phyloP scores from a whole-genome alignment of 2,113 vertebrate species.

The Smithornis capensis region DNA sequence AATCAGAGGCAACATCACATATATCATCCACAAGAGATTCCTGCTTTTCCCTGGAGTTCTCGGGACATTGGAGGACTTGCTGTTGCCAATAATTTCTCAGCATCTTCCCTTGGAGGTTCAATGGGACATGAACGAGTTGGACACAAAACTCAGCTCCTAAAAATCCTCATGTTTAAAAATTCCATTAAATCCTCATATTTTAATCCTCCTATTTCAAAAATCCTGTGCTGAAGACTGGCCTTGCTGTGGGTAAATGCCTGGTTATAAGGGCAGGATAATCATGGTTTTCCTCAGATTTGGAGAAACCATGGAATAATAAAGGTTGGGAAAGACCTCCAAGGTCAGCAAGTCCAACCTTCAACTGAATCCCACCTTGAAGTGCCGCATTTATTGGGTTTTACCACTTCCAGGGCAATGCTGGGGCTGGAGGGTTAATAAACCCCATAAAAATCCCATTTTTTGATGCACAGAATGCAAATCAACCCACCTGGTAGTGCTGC shows the following conservation, averaged over 20 bases:
- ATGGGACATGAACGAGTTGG: fast-evolving
- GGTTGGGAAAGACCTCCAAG: neutral
- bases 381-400: neutral
- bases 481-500: neutral
- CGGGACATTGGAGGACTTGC: neutral
- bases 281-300: neutral
- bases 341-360: neutral
- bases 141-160: neutral
- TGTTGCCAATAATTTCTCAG: neutral
- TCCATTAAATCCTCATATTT: neutral
- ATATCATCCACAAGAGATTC: neutral
- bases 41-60: neutral
- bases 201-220: neutral
- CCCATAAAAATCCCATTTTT: neutral
- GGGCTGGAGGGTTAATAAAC: neutral
- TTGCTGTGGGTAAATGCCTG: neutral
- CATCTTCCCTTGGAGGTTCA: neutral
- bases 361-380: neutral
- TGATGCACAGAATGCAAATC: neutral
- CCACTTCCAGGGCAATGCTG: neutral
- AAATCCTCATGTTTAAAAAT: neutral
- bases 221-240: neutral
- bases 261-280: neutral
- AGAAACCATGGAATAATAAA: neutral
- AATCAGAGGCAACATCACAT: neutral